Conservation (phyloP, 2,113 vertebrate genomes). For the Bombycilla garrulus region DNA sequence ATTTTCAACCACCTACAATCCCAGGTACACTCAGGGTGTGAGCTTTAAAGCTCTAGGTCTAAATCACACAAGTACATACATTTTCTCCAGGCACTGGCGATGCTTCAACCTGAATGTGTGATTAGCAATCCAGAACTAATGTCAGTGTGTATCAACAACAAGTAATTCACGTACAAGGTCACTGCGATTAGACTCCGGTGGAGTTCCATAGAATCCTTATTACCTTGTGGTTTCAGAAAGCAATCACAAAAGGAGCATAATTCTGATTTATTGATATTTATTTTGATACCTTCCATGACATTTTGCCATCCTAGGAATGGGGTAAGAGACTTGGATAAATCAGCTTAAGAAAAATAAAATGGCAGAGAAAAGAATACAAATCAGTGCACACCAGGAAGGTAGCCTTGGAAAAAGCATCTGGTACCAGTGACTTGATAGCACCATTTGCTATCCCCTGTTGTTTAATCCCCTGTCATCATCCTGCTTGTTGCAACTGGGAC, state of each 20-base stretch:
- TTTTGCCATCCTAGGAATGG: not conserved
- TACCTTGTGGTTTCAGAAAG: not conserved
- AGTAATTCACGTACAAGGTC: not conserved
- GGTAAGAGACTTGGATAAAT: not conserved
- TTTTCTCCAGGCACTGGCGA: not conserved
- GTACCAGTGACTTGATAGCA: not conserved
- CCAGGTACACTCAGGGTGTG: not conserved
- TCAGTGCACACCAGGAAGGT: not conserved
- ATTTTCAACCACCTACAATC: not conserved
- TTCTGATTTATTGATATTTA: not conserved
- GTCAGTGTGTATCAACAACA: not conserved
- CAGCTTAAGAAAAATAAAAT: not conserved
- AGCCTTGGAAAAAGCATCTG: not conserved
- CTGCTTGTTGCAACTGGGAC: not conserved
- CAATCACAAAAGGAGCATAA: not conserved
- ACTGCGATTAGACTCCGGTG: not conserved
- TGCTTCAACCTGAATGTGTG: not conserved
- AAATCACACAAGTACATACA: not conserved
- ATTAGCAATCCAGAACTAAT: not conserved
- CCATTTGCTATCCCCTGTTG: not conserved
- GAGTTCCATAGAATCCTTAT: not conserved
- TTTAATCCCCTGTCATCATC: not conserved
- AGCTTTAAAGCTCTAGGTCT: not conserved
- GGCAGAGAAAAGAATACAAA: not conserved
- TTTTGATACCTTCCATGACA: not conserved